These are phyloP conservation scores for Drosophila sp. DNA, from an alignment of 1,140 invertebrate genomes.

Conservation along the genomic window DNA sequence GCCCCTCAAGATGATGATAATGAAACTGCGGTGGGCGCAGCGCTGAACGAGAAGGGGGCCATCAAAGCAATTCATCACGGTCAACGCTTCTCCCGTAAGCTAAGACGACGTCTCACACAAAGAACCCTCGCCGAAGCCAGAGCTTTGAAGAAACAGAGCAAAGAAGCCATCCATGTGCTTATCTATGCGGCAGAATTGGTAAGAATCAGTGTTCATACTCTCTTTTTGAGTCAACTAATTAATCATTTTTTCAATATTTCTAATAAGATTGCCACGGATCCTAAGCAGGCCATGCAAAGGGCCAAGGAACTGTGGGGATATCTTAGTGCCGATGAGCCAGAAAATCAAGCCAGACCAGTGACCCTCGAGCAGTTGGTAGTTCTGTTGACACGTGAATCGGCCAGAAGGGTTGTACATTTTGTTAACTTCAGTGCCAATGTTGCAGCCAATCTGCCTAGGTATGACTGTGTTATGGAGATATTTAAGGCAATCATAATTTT, in stretches of 20 bases:
- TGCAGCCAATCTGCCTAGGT: constrained; percentile 86
- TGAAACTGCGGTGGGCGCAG: constrained; percentile 32
- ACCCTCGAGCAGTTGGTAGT: constrained; percentile 90
- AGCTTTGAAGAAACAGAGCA: constrained; percentile 90
- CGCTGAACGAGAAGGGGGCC: constrained; percentile 62
- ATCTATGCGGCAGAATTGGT: constrained; percentile 90
- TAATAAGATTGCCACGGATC: constrained; percentile 89
- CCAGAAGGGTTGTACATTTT: constrained; percentile 89
- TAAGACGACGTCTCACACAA: constrained; percentile 88
- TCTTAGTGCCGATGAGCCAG: constrained; percentile 90
- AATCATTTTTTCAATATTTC: not conserved
- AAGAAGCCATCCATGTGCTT: constrained; percentile 89
- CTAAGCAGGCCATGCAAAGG: constrained; percentile 89
- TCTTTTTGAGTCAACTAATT: not conserved
- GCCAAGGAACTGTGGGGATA: constrained; percentile 88
- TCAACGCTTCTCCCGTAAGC: constrained; percentile 88
- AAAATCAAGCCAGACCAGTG: constrained; percentile 90
- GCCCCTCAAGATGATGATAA: constrained; percentile 70
- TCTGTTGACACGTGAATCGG: constrained; percentile 88
- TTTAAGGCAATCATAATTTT: too few species aligned
- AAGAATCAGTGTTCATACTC: constrained; percentile 57
- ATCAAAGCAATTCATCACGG: constrained; percentile 90
- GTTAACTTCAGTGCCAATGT: constrained; percentile 87
- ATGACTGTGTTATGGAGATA: not conserved
- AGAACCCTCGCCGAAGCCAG: constrained; percentile 89